phyloP scores from a whole-genome alignment of 2,888 invertebrate genomes.

The Exocentrus adspersus region DNA sequence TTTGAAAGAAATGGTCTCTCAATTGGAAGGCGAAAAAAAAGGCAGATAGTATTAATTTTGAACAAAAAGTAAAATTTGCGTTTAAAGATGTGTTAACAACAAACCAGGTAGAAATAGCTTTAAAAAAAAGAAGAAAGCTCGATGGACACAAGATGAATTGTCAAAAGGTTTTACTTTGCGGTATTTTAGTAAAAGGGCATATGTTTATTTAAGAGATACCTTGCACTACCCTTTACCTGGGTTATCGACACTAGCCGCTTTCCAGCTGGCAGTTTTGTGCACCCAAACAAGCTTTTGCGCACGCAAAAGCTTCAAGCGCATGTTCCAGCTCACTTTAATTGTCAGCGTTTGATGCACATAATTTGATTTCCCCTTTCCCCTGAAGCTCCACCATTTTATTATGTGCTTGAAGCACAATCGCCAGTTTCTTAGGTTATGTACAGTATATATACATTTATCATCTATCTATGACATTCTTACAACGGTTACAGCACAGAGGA shows the following conservation, averaged over 20 bases:
- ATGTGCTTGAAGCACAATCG: no score
- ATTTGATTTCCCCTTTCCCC: no score
- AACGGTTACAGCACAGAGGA: no score
- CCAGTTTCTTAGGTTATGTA: no score
- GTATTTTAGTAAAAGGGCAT: slow-evolving; percentile 38
- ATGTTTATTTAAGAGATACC: slow-evolving; percentile 35
- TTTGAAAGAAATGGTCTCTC: not conserved
- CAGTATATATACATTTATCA: no score
- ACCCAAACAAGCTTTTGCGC: no score
- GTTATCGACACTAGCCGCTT: slow-evolving; percentile 34
- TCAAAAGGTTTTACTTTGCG: slow-evolving; percentile 37
- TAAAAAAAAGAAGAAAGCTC: slow-evolving; percentile 13
- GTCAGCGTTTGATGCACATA: no score
- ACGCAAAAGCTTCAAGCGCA: no score
- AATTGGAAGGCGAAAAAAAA: not conserved
- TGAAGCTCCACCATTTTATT: no score
- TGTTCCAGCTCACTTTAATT: no score
- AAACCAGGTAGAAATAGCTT: slow-evolving; percentile 14
- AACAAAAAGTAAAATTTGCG: not conserved
- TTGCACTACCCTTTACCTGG: slow-evolving; percentile 43
- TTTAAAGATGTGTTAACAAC: slow-evolving; percentile 8
- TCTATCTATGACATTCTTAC: no score
- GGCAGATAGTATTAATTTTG: not conserved
- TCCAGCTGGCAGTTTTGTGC: no score
- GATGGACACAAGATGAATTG: slow-evolving; percentile 22